phyloP scores from a whole-genome alignment of 2,888 invertebrate species.

The Thysanoteuthis rhombus region DNA sequence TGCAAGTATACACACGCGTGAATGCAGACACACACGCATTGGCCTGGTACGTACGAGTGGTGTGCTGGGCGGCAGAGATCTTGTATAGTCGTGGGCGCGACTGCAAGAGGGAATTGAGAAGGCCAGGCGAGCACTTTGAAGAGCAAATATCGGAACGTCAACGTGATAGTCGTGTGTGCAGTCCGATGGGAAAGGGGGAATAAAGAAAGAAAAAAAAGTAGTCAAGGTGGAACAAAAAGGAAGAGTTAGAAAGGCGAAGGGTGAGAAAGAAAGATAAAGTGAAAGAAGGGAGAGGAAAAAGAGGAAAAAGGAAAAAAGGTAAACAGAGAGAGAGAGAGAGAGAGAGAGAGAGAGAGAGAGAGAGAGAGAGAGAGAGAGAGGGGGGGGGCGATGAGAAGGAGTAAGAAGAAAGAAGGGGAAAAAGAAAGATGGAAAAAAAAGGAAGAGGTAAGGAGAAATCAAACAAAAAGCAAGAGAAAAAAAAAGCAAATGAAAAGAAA shows the following conservation, averaged over 20 bases:
- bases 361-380: not conserved
- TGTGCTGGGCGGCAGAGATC: not conserved
- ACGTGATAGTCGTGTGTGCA: not conserved
- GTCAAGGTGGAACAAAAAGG: not conserved
- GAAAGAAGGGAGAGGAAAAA: not conserved
- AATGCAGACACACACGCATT: not conserved
- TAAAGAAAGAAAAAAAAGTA: not conserved
- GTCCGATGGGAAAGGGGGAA: not conserved
- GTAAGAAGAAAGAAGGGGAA: not conserved
- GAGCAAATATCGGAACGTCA: not conserved
- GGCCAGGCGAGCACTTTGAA: not conserved
- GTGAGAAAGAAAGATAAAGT: not conserved
- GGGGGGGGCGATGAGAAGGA: too few relatives aligned
- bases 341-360: not conserved
- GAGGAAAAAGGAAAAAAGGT: not conserved
- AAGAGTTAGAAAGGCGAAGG: not conserved
- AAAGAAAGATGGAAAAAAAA: not conserved
- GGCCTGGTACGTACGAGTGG: not conserved
- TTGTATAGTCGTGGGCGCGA: not conserved
- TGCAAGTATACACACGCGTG: not conserved
- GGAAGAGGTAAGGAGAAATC: not conserved
- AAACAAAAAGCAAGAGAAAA: too few relatives aligned
- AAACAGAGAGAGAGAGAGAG: not conserved
- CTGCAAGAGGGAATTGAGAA: not conserved
- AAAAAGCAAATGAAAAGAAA: too few relatives aligned